phyloP scores from a whole-genome alignment of 2,888 invertebrate species.

The Pachymerium ferrugineum region DNA sequence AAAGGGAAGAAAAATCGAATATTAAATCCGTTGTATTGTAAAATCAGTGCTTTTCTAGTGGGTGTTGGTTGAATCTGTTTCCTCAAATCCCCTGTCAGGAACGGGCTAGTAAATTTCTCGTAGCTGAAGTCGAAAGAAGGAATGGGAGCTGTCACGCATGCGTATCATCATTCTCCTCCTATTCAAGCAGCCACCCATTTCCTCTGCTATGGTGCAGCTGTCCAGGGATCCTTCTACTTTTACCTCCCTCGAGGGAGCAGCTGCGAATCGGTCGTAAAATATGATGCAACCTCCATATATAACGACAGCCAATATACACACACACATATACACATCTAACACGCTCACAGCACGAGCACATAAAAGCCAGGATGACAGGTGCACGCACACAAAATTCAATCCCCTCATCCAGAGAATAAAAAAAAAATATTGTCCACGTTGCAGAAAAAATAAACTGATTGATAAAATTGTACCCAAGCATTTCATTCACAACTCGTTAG shows the following conservation, averaged over 20 bases:
- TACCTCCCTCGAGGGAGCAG: constrained; percentile 16
- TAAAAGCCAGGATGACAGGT: constrained; percentile 17
- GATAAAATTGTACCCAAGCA: not conserved
- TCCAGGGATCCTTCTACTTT: constrained; percentile 4
- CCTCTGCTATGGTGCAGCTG: constrained; percentile 12
- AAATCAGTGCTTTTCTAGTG: not conserved
- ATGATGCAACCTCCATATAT: constrained; percentile 14
- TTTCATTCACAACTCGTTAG: no score
- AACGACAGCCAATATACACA: constrained; percentile 18
- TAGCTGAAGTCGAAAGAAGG: not conserved
- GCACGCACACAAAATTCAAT: constrained; percentile 9
- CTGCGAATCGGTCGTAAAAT: constrained; percentile 14
- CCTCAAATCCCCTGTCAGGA: constrained; percentile 1
- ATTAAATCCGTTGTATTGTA: not conserved
- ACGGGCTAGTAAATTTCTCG: not conserved
- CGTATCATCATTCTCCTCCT: constrained; percentile 14
- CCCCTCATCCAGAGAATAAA: not conserved
- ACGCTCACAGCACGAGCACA: constrained; percentile 1
- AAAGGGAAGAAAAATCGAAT: not conserved
- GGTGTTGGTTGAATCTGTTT: no score
- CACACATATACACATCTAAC: not conserved
- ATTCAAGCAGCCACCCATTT: constrained; percentile 17
- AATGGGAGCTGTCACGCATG: constrained; percentile 17
- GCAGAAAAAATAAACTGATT: not conserved
- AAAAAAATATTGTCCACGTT: not conserved